A percentile compares a stretch with the other conserved stretches of the same genome.
These are phyloP conservation scores for Strix uralensis DNA, from an alignment of 2,113 vertebrate species.

Conservation along the genomic window DNA sequence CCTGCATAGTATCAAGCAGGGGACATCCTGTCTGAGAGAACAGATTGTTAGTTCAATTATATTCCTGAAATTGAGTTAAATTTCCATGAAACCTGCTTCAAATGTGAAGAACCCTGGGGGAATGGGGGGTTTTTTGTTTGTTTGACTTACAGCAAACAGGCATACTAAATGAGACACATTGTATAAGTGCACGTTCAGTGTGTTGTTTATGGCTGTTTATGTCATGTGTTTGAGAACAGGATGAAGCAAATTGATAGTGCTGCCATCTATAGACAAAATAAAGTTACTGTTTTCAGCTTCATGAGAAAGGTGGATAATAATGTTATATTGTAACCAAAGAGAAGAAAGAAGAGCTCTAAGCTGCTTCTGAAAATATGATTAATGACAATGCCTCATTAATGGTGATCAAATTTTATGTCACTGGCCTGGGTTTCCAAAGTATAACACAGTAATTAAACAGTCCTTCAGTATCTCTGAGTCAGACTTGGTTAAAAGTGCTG, in stretches of 20 bases:
- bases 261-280: neutral
- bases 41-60: constrained; percentile 63
- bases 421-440: neutral
- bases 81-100: constrained; percentile 59
- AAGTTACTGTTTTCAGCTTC: neutral
- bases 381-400: neutral
- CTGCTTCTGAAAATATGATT: neutral
- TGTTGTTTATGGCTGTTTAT: constrained; percentile 5
- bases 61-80: constrained; percentile 64
- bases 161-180: neutral
- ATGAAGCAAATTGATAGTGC: neutral
- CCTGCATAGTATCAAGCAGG: constrained; percentile 41
- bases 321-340: neutral
- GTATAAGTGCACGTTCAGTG: neutral
- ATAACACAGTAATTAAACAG: neutral
- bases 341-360: neutral
- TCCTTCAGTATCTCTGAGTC: neutral
- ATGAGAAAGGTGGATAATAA: neutral
- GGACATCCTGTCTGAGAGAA: constrained; percentile 53
- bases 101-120: constrained; percentile 32
- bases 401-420: neutral
- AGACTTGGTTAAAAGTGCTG: neutral
- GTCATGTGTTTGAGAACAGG: neutral
- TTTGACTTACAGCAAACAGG: constrained; percentile 21
- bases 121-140: neutral